phyloP scores from a whole-genome alignment of 1,140 invertebrate species.

The Drosophila kohkoa region DNA sequence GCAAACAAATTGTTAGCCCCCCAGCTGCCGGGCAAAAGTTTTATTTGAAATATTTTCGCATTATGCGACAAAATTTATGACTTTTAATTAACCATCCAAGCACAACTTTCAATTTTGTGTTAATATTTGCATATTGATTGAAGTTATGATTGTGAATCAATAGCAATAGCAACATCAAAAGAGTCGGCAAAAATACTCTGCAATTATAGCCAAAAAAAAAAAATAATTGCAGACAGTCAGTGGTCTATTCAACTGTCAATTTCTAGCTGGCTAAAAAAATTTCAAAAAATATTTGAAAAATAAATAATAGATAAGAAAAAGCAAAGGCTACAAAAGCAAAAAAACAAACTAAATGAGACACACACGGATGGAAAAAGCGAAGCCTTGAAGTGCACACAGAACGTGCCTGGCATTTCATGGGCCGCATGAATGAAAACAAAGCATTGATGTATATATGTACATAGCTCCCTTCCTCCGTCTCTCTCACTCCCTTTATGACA shows the following conservation, averaged over 20 bases:
- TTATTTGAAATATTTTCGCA: constrained; percentile 55
- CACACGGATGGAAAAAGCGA: constrained; percentile 41
- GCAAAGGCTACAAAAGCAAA: constrained; percentile 26
- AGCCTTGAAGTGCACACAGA: constrained; percentile 56
- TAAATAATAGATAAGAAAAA: constrained; percentile 51
- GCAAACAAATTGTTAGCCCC: constrained; percentile 24
- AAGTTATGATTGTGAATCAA: constrained; percentile 25
- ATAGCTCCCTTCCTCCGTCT: not conserved
- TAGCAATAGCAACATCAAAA: not conserved
- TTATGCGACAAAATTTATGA: constrained; percentile 72
- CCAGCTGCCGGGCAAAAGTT: constrained; percentile 26
- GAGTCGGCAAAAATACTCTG: not conserved
- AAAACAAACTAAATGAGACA: constrained; percentile 20
- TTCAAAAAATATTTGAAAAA: constrained; percentile 8
- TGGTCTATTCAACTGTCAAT: constrained; percentile 65
- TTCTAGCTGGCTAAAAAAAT: constrained; percentile 58
- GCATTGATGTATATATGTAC: constrained; percentile 44
- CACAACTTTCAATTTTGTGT: constrained; percentile 63
- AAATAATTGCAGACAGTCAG: constrained; percentile 1
- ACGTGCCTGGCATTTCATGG: constrained; percentile 62
- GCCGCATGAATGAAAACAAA: constrained; percentile 58
- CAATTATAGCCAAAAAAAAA: constrained; percentile 5
- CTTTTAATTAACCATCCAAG: constrained; percentile 68
- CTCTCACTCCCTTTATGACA: not conserved
- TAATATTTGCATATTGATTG: constrained; percentile 72